These are phyloP conservation scores for Drosophila chauvacae DNA, from an alignment of 1,140 invertebrate species.

Conservation along the genomic window DNA sequence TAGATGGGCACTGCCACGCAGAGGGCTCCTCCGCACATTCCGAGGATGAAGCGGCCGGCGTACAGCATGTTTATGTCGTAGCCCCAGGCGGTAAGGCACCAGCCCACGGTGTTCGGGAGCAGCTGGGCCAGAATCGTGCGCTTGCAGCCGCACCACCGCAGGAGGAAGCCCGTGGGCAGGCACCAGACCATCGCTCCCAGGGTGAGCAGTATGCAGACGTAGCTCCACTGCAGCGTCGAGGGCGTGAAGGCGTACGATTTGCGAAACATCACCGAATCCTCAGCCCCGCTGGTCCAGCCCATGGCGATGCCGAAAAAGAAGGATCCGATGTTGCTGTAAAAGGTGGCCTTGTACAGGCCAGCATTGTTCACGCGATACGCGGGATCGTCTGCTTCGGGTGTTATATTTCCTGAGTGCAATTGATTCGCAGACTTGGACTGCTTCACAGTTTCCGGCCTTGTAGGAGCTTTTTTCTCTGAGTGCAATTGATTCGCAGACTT, in stretches of 20 bases:
- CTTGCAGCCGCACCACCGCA: constrained; percentile 89
- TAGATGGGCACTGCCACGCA: constrained; percentile 90
- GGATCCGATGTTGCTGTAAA: constrained; percentile 86
- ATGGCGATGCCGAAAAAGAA: constrained; percentile 87
- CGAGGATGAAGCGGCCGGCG: constrained; percentile 88
- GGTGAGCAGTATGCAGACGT: constrained; percentile 25
- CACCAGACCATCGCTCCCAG: constrained; percentile 86
- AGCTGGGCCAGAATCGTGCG: constrained; percentile 87
- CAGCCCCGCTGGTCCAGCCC: constrained; percentile 88
- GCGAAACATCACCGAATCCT: constrained; percentile 77
- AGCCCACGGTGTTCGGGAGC: constrained; percentile 88
- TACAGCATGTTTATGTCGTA: constrained; percentile 86
- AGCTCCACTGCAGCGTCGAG: constrained; percentile 47
- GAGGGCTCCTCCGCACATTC: constrained; percentile 88
- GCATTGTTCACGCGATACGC: background rate
- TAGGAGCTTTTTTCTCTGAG: background rate
- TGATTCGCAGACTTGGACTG: background rate
- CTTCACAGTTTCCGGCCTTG: background rate
- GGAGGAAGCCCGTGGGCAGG: constrained; percentile 87
- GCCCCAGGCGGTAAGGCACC: constrained; percentile 87
- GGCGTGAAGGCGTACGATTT: constrained; percentile 64
- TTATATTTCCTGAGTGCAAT: too few species aligned
- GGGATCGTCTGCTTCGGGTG: too few species aligned
- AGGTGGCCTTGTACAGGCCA: constrained; percentile 41
- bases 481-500: background rate